These are phyloP conservation scores for Loxodonta africana DNA, from an alignment of 2,113 vertebrate genomes.

Conservation along the genomic window DNA sequence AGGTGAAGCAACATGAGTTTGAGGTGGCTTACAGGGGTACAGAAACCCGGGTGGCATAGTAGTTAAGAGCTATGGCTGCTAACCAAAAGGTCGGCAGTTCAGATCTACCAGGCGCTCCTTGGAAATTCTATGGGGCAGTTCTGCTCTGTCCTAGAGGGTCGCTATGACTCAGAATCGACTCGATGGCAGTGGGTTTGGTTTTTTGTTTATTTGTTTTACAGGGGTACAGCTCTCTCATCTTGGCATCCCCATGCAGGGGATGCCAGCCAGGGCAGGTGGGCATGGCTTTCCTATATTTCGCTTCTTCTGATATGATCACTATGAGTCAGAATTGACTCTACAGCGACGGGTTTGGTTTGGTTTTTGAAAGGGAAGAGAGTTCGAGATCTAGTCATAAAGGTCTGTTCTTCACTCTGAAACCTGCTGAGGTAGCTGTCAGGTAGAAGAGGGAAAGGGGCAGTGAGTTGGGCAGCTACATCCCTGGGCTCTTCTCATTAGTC, in stretches of 20 bases:
- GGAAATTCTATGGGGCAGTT: too few species aligned
- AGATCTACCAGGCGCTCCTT: too few species aligned
- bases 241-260: too few species aligned
- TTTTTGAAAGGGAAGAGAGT: not conserved
- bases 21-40: not conserved
- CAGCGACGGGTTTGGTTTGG: too few species aligned
- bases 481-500: not conserved
- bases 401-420: not conserved
- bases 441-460: not conserved
- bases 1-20: not conserved
- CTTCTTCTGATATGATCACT: too few species aligned
- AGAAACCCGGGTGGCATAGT: too few species aligned
- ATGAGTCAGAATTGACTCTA: too few species aligned
- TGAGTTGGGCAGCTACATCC: rapidly evolving
- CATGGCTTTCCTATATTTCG: not conserved
- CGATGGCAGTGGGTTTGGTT: too few species aligned
- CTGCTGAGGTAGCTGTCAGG: not conserved
- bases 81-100: too few species aligned
- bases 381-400: not conserved
- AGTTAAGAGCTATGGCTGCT: too few species aligned
- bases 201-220: not conserved
- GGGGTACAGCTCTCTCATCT: not conserved
- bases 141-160: too few species aligned
- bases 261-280: not conserved
- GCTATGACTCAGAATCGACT: too few species aligned